phyloP scores from a whole-genome alignment of 2,113 vertebrate genomes.

The Ahaetulla prasina region DNA sequence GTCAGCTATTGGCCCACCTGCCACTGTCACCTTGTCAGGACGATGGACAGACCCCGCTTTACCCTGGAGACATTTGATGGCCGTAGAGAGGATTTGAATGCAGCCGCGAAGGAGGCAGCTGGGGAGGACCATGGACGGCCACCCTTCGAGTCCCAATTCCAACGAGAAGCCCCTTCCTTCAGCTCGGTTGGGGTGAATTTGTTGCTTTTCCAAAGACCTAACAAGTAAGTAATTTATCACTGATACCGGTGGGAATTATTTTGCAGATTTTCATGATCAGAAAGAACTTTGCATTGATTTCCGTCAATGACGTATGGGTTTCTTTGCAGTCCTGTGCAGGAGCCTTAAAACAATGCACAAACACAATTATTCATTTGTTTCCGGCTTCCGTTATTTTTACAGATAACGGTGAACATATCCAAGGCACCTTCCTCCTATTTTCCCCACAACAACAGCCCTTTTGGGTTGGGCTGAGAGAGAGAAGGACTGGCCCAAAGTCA shows the following conservation, averaged over 20 bases:
- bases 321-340: neutral
- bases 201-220: too few species aligned
- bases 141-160: constrained; percentile 64
- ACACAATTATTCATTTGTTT: neutral
- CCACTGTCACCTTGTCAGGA: neutral
- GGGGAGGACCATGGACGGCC: constrained; percentile 28
- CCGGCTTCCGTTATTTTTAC: too few species aligned
- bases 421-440: too few species aligned
- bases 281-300: neutral
- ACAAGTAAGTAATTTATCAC: constrained; percentile 50
- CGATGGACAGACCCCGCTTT: neutral
- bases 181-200: too few species aligned
- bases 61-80: constrained; percentile 57
- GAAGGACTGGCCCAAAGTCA: too few species aligned
- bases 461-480: too few species aligned
- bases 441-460: too few species aligned
- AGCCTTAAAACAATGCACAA: neutral
- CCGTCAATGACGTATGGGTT: neutral
- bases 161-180: constrained; percentile 63
- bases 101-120: neutral
- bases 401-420: too few species aligned
- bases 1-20: too few species aligned
- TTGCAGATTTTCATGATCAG: neutral
- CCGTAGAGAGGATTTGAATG: constrained; percentile 30
- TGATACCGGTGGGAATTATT: neutral